Conservation (phyloP, 2,888 invertebrate species). For the Dyspetes luteomarginatus region DNA sequence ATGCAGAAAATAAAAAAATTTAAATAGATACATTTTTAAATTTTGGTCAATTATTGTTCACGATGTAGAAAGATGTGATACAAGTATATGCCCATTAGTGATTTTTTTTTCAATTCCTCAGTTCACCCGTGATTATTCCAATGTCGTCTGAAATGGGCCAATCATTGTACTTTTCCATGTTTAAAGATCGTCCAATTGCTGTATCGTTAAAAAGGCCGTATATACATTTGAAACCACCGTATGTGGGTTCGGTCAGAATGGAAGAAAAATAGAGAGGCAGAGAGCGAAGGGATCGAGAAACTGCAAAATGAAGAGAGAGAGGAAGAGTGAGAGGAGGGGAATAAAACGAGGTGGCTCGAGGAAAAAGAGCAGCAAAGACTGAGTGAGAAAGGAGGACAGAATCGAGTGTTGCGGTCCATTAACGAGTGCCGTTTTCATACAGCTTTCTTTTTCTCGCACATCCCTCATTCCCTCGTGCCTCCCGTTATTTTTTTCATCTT, state of each 20-base stretch:
- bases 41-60: no score
- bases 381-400: slow-evolving; percentile 39
- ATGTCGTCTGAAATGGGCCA: not conserved
- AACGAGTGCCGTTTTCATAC: slow-evolving; percentile 80
- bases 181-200: not conserved
- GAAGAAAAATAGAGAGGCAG: slow-evolving; percentile 40
- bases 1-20: no score
- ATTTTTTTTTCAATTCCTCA: no score
- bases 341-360: not conserved
- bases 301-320: slow-evolving; percentile 58
- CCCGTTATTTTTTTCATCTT: slow-evolving; percentile 41
- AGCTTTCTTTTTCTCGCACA: slow-evolving; percentile 56
- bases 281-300: slow-evolving; percentile 56
- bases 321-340: slow-evolving; percentile 9
- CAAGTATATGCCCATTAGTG: no score
- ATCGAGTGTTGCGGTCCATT: slow-evolving; percentile 75
- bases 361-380: slow-evolving; percentile 56
- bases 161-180: not conserved
- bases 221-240: slow-evolving; percentile 33
- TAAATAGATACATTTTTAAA: no score
- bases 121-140: not conserved
- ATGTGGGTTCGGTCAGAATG: slow-evolving; percentile 28
- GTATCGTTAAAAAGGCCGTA: not conserved
- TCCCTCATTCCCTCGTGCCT: slow-evolving; percentile 41
- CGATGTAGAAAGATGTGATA: no score